Base-by-base conservation (phyloP, 2,797 vertebrate species). In the Pseudochirops cupreus region DNA sequence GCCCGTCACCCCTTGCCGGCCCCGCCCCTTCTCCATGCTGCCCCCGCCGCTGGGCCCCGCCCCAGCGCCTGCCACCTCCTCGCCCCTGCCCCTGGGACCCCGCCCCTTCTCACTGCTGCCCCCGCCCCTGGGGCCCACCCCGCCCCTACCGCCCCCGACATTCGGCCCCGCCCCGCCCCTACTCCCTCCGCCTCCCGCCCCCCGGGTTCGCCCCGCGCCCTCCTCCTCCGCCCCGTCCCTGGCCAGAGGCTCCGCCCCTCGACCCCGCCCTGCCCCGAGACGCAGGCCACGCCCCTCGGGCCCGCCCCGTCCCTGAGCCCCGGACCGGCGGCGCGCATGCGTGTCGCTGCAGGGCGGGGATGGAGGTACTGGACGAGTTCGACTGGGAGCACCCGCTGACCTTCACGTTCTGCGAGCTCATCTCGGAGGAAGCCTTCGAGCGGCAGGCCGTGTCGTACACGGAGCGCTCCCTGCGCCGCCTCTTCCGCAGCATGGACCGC, bases 311-410 rank as follows among this genome's bases (percentile, higher is more conserved):
- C n/a, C n/a, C 74, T 82, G 74, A 82, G 74, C 9, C 74, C 74
- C 67, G n/a, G 39, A 7, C 74, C 18, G 18, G 74, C 74, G 29
- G n/a, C 26, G 52, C 54, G 74, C 54, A 33, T 24, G 74, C 74
- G 74, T 82, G 39, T 82, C 74, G 74, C 74, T 0, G n/a, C 46
- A 53, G 31, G 31, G 26, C 2, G 16, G 56, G 39, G 50, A 98
- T 98, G 97, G 98, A 98, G 94, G 91, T 97, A 54, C 94, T 98
- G 67, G 98, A 98, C 28, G 97, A 98, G 91, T 98, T 98, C 87
- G 98, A 98, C 96, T n/a, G 18, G 9, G 98, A 98, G 95, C 93
- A 96, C 4, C 97, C 98, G 10, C 97, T 96, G 96, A 96, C 50
- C 4, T 96, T 97, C 94, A 97, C 96, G 91, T 98, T 98, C 93